Evolutionary conservation across 2,888 invertebrate species (phyloP), one percentile per base, ranked within the genome.

Genomic region (Uropetala carovei): DNA sequence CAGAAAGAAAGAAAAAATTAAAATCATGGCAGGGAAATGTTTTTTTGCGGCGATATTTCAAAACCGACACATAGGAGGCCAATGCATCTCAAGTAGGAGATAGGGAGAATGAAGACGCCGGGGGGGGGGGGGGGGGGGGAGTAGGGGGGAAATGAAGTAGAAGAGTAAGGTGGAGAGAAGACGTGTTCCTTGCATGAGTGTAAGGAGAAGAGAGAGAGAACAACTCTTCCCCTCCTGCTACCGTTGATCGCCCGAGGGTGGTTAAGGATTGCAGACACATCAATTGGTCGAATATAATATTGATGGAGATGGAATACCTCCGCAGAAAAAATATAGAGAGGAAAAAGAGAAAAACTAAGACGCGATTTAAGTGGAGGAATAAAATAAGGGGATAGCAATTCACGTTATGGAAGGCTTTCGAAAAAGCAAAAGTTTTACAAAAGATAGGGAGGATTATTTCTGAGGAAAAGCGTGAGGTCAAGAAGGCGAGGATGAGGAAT

Each of bases 71-170:
- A 64, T 89, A 68, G 64, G 64, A 89, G 89, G 89, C 89, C 89
- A 89, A 89, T 89, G 89, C 89, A 89, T 89, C 68, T 89, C 64
- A 89, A 89, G 64, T 89, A 89, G 89, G 89, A 11, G 89, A 89
- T 89, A 89, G 89, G 43, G 64, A 14, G 43, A 43, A 43, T 43
- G 43, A 43, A 43, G 43, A 43, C 43, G 43, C 43, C 43, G 3
- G 43, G 3, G 43, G 3, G 43, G n/a, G n/a, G n/a, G n/a, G n/a
- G n/a, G n/a, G n/a, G n/a, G n/a, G n/a, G n/a, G 27, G 30, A 82
- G 82, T 14, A 82, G 82, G 43, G 30, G 14, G 75, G 75, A 27
- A 27, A 10, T 1, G 11, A 18, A 10, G 82, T 0, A 13, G 18
- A 57, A 83, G 57, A n/a, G 83, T 14, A 7, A 18, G 83, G 30